These are phyloP conservation scores for Psophia crepitans DNA, from an alignment of 2,113 vertebrate species.

Conservation along the genomic window DNA sequence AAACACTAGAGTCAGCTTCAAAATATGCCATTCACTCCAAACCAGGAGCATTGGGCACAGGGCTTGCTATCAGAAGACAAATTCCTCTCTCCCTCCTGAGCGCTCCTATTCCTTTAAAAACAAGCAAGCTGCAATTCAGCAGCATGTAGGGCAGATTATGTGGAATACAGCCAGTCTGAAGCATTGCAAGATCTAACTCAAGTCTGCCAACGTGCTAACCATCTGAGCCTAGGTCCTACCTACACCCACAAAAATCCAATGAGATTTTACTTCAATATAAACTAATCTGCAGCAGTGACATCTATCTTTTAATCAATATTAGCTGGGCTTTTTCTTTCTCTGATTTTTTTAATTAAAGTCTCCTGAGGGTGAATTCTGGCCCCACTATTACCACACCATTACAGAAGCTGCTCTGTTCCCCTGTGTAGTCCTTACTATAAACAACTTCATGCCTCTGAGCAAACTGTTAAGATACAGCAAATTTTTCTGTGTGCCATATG, in stretches of 20 bases:
- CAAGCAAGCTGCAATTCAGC: background rate
- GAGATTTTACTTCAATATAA: background rate
- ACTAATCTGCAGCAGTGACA: background rate
- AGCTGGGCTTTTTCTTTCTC: background rate
- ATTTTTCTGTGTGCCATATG: background rate
- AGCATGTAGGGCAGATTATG: background rate
- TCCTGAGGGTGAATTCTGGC: background rate
- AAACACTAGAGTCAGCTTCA: constrained; percentile 16
- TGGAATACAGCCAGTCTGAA: background rate
- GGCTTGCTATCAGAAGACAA: background rate
- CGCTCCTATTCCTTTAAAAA: background rate
- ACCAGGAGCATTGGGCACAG: background rate
- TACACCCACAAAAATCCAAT: background rate
- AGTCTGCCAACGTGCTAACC: background rate
- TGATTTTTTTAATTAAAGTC: background rate
- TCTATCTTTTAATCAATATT: background rate
- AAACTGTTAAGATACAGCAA: background rate
- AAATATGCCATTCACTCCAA: constrained; percentile 39
- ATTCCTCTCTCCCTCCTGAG: background rate
- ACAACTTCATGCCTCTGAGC: background rate
- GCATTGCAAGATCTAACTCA: background rate
- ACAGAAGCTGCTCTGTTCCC: constrained; percentile 26
- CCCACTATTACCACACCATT: background rate
- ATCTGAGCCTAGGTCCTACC: background rate
- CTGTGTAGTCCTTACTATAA: background rate